Percentiles rank a stretch among this genome's conserved stretches.
phyloP scores from a whole-genome alignment of 2,888 invertebrate genomes.

The Drosophila limbata region DNA sequence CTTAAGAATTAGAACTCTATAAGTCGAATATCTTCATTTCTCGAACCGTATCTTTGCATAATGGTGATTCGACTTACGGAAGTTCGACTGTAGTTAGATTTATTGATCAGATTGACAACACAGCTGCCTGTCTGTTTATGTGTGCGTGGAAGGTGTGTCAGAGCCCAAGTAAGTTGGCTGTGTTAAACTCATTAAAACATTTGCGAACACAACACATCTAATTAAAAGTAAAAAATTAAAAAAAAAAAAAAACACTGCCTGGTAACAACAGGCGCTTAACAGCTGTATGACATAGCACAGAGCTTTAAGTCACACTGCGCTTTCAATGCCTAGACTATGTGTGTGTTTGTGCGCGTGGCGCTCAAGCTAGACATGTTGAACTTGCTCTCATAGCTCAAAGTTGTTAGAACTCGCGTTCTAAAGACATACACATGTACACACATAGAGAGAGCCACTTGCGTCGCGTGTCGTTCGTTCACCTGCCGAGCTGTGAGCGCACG shows the following conservation, averaged over 20 bases:
- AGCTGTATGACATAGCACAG: constrained; percentile 55
- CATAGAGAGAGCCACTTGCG: constrained; percentile 44
- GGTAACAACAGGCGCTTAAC: constrained; percentile 66
- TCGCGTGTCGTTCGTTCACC: constrained; percentile 78
- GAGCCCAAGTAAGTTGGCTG: constrained; percentile 28
- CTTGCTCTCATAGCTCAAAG: constrained; percentile 36
- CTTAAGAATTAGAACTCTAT: too few relatives aligned
- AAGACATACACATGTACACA: constrained; percentile 15
- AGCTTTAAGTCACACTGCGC: constrained; percentile 51
- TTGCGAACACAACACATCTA: constrained; percentile 38
- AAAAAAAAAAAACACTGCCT: constrained; percentile 31
- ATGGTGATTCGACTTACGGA: too few relatives aligned
- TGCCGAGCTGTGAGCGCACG: constrained; percentile 48
- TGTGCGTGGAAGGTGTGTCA: not conserved
- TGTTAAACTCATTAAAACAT: constrained; percentile 55
- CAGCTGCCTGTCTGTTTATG: not conserved
- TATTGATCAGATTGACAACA: too few relatives aligned
- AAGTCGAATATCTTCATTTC: too few relatives aligned
- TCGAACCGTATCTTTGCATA: too few relatives aligned
- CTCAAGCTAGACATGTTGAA: constrained; percentile 51
- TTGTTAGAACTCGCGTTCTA: constrained; percentile 47
- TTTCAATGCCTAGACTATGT: constrained; percentile 24
- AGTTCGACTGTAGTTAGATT: too few relatives aligned
- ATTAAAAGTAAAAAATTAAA: constrained; percentile 59
- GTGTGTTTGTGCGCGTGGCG: constrained; percentile 52